Base-by-base conservation (phyloP, 2,888 invertebrate genomes). In the Hanleya hanleyi region DNA sequence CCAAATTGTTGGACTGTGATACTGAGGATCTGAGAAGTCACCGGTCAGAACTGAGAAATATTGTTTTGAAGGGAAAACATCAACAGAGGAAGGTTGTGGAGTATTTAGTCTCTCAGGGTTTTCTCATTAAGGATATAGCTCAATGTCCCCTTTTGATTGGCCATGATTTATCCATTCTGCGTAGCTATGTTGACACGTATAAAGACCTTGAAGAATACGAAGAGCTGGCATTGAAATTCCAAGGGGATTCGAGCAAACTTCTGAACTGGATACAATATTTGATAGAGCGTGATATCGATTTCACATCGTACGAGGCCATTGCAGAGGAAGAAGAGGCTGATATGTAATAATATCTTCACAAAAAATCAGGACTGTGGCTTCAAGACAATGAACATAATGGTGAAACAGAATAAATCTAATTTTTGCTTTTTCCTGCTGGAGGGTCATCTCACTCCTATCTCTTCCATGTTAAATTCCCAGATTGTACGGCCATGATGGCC, bases 251-350 rank as follows among this genome's bases (percentile, higher is more conserved):
- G 32, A 32, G 47, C 12, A 51, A 66, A 51, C 22, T 68, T 1
- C 37, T 78, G 22, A 73, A 72, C 37, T 38, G 69, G 1, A 47
- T 78, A 32, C 77, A 78, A 51, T 78, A 77, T 38, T 41, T 77
- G 18, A 69, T 78, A 9, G 78, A 78, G 41, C 69, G 64, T 26
- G 75, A 77, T 35, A 62, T 68, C 37, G 77, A 77, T 65, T 78
- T 78, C 37, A 36, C 47, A 1, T 50, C 69, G 7, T 1, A 64
- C 15, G 70, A 66, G 12, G 64, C 69, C 35, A n/a, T 65, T 22
- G 67, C 51, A 12, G 68, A 70, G 9, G 67, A 62, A 62, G 70
- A 73, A 22, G 22, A 35, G 12, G 74, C 49, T 0, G 62, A 67
- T 41, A n/a, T n/a, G n/a, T n/a, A n/a, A n/a, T n/a, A n/a, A n/a